Base-by-base conservation (phyloP, 2,888 invertebrate species). In the Timandra comae region DNA sequence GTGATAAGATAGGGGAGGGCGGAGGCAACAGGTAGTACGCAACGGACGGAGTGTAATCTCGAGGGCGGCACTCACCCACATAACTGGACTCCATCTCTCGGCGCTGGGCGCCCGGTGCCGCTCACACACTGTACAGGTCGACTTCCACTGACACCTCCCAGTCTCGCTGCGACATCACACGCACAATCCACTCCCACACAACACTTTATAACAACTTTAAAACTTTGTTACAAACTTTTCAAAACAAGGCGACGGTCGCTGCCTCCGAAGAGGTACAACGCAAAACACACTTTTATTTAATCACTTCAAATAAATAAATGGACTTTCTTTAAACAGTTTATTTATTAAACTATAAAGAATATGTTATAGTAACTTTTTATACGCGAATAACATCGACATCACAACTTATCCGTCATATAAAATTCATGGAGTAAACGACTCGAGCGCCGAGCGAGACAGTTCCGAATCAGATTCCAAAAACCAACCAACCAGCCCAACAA, bases 121-220 rank as follows among this genome's bases (percentile, higher is more conserved):
- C 45, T 59, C 16, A 16, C 16, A 16, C 16, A 16, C 4, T 16
- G 16, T 66, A 53, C 59, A 43, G 59, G 62, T 67, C 55, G 62
- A 68, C 59, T 71, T 62, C 65, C 52, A 46, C 56, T 63, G 49
- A 65, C 52, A 52, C 58, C 63, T 61, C 60, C 63, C 73, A 72
- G 63, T 72, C 65, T 65, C 61, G 59, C 51, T 53, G 50, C 71
- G 64, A 77, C 82, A 82, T 84, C 69, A 73, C 81, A 78, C 69
- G n/a, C n/a, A n/a, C 67, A 68, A 1, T 4, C 9, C 59, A 46
- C 64, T 62, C 63, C 58, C 56, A 59, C 59, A 53, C 62, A 60
- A 50, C 36, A 55, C 68, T 70, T 71, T 73, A 72, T 70, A 16
- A 67, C 60, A 52, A 72, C 54, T 59, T 62, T 16, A 45, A 49